A percentile compares a stretch with the other conserved stretches of the same genome.
Evolutionary conservation across 2,888 invertebrate genomes (phyloP).

Genomic region (Ochropleura leucogaster): DNA sequence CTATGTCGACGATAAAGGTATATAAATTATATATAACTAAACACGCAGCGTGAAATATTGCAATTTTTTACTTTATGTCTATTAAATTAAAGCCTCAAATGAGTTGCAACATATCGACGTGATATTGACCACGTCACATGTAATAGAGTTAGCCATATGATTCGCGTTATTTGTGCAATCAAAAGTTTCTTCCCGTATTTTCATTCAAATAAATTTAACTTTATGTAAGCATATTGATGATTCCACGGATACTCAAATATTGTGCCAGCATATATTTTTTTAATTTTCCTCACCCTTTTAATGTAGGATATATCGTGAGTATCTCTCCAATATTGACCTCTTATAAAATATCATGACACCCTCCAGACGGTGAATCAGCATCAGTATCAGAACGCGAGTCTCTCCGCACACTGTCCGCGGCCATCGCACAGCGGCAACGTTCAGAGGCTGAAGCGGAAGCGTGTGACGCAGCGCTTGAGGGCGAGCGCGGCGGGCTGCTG

Average conservation of each 20-base stretch:
- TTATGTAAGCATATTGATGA: background rate
- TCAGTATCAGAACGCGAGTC: slow-evolving; percentile 92
- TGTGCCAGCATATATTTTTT: background rate
- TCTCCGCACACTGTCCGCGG: slow-evolving; percentile 94
- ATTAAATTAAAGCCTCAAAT: background rate
- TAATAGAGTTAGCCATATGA: background rate
- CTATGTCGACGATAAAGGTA: slow-evolving; percentile 81
- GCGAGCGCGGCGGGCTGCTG: slow-evolving; percentile 87
- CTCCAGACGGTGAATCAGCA: slow-evolving; percentile 75
- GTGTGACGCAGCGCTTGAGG: slow-evolving; percentile 73
- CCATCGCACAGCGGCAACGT: slow-evolving; percentile 93
- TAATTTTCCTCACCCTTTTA: no score
- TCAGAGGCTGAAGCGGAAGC: slow-evolving; percentile 90
- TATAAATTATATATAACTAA: background rate
- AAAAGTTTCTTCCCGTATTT: background rate
- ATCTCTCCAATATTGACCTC: background rate
- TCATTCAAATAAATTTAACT: background rate
- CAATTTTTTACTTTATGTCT: background rate
- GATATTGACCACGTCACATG: background rate
- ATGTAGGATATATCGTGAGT: no score
- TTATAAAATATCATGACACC: background rate
- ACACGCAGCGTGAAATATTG: background rate
- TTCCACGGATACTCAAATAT: background rate
- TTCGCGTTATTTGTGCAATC: background rate
- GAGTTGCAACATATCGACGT: background rate